Percentiles rank a stretch among this genome's conserved stretches.
Conservation (phyloP, 1,140 invertebrate species). For the Lasioglossum baleicum region DNA sequence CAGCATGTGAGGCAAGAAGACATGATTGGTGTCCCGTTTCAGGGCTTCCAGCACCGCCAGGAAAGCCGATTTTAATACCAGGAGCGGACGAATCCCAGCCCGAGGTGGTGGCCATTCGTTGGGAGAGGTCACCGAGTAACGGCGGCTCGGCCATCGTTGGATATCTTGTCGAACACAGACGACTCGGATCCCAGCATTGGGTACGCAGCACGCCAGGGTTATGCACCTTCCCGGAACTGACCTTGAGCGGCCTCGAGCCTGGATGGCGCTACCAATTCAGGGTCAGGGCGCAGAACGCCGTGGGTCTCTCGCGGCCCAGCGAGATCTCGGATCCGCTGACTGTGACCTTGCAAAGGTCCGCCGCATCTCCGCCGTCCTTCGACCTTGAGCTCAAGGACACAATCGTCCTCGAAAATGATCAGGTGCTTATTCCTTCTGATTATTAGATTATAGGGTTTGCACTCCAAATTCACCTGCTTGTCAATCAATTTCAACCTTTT, state of each 20-base stretch:
- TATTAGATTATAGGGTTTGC: neutral
- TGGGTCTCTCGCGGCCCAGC: constrained; percentile 89
- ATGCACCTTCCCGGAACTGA: constrained; percentile 85
- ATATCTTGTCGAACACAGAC: constrained; percentile 89
- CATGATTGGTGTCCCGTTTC: constrained; percentile 18
- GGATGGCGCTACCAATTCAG: constrained; percentile 95
- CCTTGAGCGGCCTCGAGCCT: constrained; percentile 88
- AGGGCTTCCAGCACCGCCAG: constrained; percentile 89
- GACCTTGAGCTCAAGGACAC: constrained; percentile 84
- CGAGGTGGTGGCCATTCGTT: constrained; percentile 92
- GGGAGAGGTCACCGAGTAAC: constrained; percentile 90
- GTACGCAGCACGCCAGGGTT: constrained; percentile 86
- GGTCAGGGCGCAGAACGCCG: constrained; percentile 91
- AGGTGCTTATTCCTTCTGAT: constrained; percentile 72
- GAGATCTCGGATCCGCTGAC: constrained; percentile 89
- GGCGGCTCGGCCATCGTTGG: constrained; percentile 94
- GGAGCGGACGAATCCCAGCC: constrained; percentile 86
- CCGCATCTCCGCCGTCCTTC: constrained; percentile 85
- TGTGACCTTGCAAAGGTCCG: constrained; percentile 85
- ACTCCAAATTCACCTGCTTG: too few relatives aligned
- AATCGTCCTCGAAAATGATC: constrained; percentile 87
- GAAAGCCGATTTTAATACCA: constrained; percentile 87
- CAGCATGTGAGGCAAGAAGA: too few relatives aligned
- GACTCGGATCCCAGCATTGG: constrained; percentile 88
- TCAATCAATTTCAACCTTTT: too few relatives aligned